Base-by-base conservation (phyloP, 1,140 invertebrate species). In the Spodoptera litura region DNA sequence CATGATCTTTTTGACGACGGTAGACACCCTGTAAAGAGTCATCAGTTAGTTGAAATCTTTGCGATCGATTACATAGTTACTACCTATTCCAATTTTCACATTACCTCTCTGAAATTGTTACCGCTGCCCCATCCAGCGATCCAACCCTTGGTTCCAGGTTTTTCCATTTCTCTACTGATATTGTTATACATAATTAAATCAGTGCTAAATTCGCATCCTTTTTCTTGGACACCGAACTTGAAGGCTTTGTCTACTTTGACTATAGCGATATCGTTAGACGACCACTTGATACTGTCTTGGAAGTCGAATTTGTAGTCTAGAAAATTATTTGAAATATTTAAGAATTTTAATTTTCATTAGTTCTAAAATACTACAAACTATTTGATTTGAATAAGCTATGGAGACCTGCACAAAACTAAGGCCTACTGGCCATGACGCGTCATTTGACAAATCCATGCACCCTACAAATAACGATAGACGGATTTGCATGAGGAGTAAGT, bases 301-400 rank as follows among this genome's bases (percentile, higher is more conserved):
- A 93, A 94, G 79, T 93, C 91, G 74, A 94, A 94, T 79, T 94
- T 93, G 81, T 94, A 94, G 44, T 94, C 93, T 94, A 66, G 8
- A 86, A 88, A 49, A 44, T n/a, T 44, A 55, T 8, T 12, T 9
- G 11, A 27, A 62, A n/a, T 3, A 27, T 13, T 25, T 44, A 31
- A 4, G 3, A 59, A 9, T 27, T 56, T 35, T 20, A 38, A 53
- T 55, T 4, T n/a, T n/a, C n/a, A n/a, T n/a, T n/a, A n/a, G n/a
- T n/a, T n/a, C n/a, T n/a, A n/a, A n/a, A n/a, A n/a, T n/a, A n/a
- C n/a, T n/a, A n/a, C n/a, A n/a, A n/a, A n/a, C n/a, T n/a, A n/a
- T n/a, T n/a, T n/a, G n/a, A n/a, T n/a, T n/a, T n/a, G n/a, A n/a
- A n/a, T 20, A 20, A 20, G 20, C 0, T 20, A 20, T 20, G 20